These are phyloP conservation scores for Hybos culiciformis DNA, from an alignment of 2,888 invertebrate genomes.

Conservation along the genomic window DNA sequence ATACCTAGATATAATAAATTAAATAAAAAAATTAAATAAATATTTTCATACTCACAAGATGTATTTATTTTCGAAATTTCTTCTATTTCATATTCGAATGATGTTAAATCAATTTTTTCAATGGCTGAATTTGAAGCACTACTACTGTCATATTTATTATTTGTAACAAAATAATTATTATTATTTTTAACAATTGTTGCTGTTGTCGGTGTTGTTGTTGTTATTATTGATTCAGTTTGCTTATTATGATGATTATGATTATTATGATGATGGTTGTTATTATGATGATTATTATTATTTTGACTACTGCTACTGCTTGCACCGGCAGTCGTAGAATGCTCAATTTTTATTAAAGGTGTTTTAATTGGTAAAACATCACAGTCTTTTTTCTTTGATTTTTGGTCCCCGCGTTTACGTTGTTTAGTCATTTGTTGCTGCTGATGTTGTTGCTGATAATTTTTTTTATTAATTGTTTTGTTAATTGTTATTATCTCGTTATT, in stretches of 20 bases:
- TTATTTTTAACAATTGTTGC: too few species aligned
- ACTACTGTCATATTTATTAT: constrained; percentile 12
- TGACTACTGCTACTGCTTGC: constrained; percentile 8
- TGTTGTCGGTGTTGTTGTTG: too few species aligned
- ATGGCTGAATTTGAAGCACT: constrained; percentile 10
- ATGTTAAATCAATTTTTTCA: constrained; percentile 15
- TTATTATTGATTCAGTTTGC: too few species aligned
- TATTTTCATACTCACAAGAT: constrained; percentile 9
- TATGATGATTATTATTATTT: too few species aligned
- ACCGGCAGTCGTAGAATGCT: constrained; percentile 4
- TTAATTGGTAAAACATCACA: too few species aligned
- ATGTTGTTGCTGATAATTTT: neutral
- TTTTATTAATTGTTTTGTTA: neutral
- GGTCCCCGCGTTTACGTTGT: neutral
- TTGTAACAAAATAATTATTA: too few species aligned
- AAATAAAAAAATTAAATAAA: neutral
- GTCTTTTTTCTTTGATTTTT: too few species aligned
- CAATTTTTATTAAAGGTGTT: neutral
- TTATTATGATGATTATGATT: too few species aligned
- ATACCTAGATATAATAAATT: neutral
- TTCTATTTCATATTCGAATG: constrained; percentile 14
- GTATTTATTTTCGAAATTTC: constrained; percentile 15
- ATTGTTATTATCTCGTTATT: neutral
- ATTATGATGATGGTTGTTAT: too few species aligned
- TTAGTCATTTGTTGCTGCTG: neutral